Conservation (phyloP, 1,140 invertebrate species). For the Meteorus sp. region DNA sequence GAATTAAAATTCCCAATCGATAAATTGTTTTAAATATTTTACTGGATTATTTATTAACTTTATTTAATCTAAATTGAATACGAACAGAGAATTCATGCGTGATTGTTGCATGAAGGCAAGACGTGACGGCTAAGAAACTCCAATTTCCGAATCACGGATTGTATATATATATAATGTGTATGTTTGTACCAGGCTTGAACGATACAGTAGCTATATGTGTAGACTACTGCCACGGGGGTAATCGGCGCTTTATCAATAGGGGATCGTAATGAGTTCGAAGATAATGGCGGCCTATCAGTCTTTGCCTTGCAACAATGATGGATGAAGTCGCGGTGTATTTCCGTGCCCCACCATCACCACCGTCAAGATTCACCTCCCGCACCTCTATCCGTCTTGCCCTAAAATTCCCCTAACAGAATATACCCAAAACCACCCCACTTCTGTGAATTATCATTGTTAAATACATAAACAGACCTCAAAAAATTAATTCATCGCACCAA, state of each 20-base stretch:
- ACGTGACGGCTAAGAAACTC: conserved; percentile 43
- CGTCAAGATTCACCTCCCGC: not conserved
- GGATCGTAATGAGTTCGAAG: conserved; percentile 59
- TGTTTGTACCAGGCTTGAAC: not conserved
- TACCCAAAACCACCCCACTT: not conserved
- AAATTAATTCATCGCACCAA: no score
- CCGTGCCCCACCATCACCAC: conserved; percentile 39
- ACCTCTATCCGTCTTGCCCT: not conserved
- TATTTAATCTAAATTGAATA: no score
- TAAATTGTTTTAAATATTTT: no score
- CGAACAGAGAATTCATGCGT: no score
- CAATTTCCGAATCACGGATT: conserved; percentile 55
- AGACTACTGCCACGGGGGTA: conserved; percentile 31
- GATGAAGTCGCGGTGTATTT: conserved; percentile 52
- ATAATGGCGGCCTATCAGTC: conserved; percentile 57
- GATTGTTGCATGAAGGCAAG: no score
- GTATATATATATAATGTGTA: no score
- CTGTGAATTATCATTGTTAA: not conserved
- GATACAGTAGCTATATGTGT: not conserved
- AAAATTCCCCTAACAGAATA: not conserved
- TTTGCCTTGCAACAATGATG: conserved; percentile 56
- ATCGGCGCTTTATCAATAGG: conserved; percentile 58
- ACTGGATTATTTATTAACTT: no score
- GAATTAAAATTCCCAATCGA: no score
- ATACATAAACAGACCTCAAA: no score